A percentile compares a stretch with the other conserved stretches of the same genome.
These are phyloP conservation scores for Cyphomyrmex costatus DNA, from an alignment of 1,140 invertebrate genomes.

Conservation along the genomic window DNA sequence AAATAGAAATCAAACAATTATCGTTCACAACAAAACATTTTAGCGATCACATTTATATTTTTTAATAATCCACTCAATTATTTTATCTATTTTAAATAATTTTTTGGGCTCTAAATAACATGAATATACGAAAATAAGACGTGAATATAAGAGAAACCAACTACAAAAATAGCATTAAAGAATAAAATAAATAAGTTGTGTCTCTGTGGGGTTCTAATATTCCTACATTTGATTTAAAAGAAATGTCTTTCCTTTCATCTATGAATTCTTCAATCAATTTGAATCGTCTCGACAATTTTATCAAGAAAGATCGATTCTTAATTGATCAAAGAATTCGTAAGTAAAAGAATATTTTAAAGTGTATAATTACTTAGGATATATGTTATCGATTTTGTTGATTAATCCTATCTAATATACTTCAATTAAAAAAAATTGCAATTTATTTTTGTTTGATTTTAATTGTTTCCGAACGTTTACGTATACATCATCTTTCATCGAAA, in stretches of 20 bases:
- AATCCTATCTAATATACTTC: neutral
- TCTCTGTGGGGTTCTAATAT: neutral
- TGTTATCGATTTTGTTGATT: neutral
- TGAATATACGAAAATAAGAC: slow-evolving; percentile 1
- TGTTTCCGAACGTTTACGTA: neutral
- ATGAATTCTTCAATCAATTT: slow-evolving; percentile 22
- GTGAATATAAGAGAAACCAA: neutral
- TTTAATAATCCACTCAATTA: neutral
- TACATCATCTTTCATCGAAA: neutral
- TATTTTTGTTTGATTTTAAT: neutral
- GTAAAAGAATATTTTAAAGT: neutral
- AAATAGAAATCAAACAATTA: neutral
- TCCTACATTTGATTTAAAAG: neutral
- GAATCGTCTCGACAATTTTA: neutral
- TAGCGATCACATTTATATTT: neutral
- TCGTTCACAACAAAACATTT: neutral
- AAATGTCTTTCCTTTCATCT: neutral
- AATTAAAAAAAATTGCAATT: neutral
- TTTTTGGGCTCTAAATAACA: neutral
- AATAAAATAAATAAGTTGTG: slow-evolving; percentile 1
- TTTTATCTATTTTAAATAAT: neutral
- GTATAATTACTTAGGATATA: neutral
- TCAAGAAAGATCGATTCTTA: slow-evolving; percentile 14
- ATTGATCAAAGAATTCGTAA: slow-evolving; percentile 38
- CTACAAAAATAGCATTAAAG: neutral